Evolutionary conservation across 2,888 invertebrate species (phyloP), one percentile per base, ranked within the genome.

Genomic region (Drosophila setosimentum): DNA sequence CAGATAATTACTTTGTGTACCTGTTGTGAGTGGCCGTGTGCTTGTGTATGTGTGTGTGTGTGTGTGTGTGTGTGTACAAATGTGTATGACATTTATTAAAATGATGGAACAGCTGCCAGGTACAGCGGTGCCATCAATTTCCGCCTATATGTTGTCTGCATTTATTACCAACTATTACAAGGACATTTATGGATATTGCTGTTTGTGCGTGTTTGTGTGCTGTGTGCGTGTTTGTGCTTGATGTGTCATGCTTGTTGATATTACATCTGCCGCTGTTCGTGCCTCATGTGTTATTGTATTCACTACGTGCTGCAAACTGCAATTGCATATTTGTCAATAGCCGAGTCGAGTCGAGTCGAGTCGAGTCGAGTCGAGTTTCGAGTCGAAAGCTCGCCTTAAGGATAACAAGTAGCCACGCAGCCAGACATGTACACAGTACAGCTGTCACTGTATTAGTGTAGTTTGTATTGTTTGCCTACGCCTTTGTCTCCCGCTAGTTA

Each of bases 241-340:
- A 66, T 65, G 59, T 63, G 71, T 53, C 65, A 65, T 66, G 70
- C 57, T 49, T 61, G 54, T 50, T 68, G 61, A 61, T 55, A 49
- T 64, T 64, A 53, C 37, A 62, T 68, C 58, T 73, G 77, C 21
- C 69, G 80, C 60, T 64, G 72, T 82, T 76, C 73, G 76, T 80
- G 80, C 69, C 66, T 72, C 76, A 61, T 67, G 53, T 79, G 66
- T 78, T 63, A 78, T 79, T 80, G 75, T 75, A 55, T 68, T 63
- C 58, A 63, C 82, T 80, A 80, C 80, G 83, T 81, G 81, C 81
- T 74, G 71, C 81, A 81, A 81, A 81, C 83, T 72, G 81, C 83
- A 80, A 83, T 80, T 77, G 83, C 81, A 81, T 77, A 83, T 81
- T 83, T 83, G 83, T 80, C 83, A 83, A 81, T 77, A 70, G 82